Evolutionary conservation across 2,113 vertebrate species (phyloP), one percentile per base, ranked within the genome.

Genomic region (Fukomys damarensis): DNA sequence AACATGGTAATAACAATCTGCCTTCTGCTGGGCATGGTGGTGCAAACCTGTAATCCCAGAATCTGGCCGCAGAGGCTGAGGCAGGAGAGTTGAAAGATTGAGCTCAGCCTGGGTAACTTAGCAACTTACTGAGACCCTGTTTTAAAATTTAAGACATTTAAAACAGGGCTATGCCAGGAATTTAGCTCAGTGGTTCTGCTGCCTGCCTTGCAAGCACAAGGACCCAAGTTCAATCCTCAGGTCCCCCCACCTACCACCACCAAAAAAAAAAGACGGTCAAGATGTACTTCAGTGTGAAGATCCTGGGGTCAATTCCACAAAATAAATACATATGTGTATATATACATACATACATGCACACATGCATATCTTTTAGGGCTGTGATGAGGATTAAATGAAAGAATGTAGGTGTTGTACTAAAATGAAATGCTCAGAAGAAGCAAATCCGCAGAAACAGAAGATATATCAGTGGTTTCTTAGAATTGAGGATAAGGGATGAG

Each of bases 1-100:
- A 88, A 91, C 95, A 89, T 68, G 38, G n/a, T 14, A 86, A 49
- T 28, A 96, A 80, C 16, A 86, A 72, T 52, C 32, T 72, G 58
- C 52, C 43, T 77, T 43, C 41, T 46, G 11, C 41, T 28, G 24
- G 17, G 66, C 66, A 72, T 24, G 20, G 32, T 68, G 66, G 35
- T n/a, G 17, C 6, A 24, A 17, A 38, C 12, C 38, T 41, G 7
- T 41, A 38, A 72, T 24, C 19, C n/a, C 28, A 32, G 52, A 49
- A 28, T 79, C 76, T 20, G 46, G 46, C n/a, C n/a, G n/a, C 46
- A 49, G 49, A 79, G 30, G 76, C 76, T 54, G 49, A 52, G 76
- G 9, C 76, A 52, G 76, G 17, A 22, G 46, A 52, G 26, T 35
- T 32, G 76, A 49, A 49, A 52, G 30, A 79, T 10, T 35, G 30